Evolutionary conservation across 2,888 invertebrate genomes (phyloP).

Genomic region (Phanerotoma sp.): DNA sequence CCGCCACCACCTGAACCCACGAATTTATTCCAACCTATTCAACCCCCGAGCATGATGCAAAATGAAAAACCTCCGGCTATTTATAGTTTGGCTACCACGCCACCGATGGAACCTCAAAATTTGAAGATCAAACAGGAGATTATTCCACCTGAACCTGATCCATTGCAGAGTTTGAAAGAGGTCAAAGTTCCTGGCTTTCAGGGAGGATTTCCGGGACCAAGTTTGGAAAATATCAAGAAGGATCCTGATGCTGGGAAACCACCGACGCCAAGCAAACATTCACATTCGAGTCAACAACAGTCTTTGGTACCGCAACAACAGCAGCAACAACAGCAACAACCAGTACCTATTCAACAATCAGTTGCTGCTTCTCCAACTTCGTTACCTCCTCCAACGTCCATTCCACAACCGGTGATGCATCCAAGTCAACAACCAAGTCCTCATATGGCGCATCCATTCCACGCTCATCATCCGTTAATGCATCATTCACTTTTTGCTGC

Average conservation of each 20-base stretch:
- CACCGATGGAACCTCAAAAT: slow-evolving; percentile 67
- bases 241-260: slow-evolving; percentile 64
- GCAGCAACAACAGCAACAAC: slow-evolving; percentile 38
- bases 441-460: slow-evolving; percentile 68
- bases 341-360: slow-evolving; percentile 49
- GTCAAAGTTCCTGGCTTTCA: slow-evolving; percentile 77
- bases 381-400: slow-evolving; percentile 65
- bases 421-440: slow-evolving; percentile 74
- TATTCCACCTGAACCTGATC: slow-evolving; percentile 65
- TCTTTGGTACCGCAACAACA: slow-evolving; percentile 33
- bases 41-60: slow-evolving; percentile 37
- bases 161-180: slow-evolving; percentile 75
- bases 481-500: slow-evolving; percentile 69
- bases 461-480: slow-evolving; percentile 72
- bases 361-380: slow-evolving; percentile 52
- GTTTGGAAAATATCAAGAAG: slow-evolving; percentile 73
- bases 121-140: slow-evolving; percentile 73
- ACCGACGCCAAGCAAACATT: slow-evolving; percentile 53
- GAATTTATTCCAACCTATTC: slow-evolving; percentile 53
- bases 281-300: slow-evolving; percentile 38
- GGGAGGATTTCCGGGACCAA: slow-evolving; percentile 67
- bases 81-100: slow-evolving; percentile 51
- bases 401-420: slow-evolving; percentile 72
- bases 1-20: slow-evolving; percentile 31
- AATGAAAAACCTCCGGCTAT: slow-evolving; percentile 38